Base-by-base conservation (phyloP, 2,113 vertebrate genomes). In the Pelvicachromis taeniatus region DNA sequence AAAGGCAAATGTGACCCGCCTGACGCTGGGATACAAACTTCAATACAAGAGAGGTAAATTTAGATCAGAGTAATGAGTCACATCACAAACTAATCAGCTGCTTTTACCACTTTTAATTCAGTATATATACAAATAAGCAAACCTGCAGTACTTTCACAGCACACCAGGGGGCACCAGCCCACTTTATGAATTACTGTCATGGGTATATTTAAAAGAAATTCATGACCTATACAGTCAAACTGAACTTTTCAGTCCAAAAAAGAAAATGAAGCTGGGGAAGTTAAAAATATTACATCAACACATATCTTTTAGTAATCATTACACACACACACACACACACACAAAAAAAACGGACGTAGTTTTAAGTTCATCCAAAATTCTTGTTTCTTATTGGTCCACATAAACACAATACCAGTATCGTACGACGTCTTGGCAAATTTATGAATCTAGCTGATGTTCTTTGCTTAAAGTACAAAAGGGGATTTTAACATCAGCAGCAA, bases 291-390 rank as follows among this genome's bases (percentile, higher is more conserved):
- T 38, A 63, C 0, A 6, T 33, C 59, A 0, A 21, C 9, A 3
- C 33, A 63, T 63, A 63, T 2, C 33, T 63, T 63, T 63, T 4
- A 63, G 29, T 61, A 61, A 61, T 61, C 58, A 61, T 61, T 59
- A 26, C n/a, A n/a, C n/a, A n/a, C n/a, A n/a, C n/a, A n/a, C n/a
- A n/a, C n/a, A n/a, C n/a, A n/a, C n/a, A n/a, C n/a, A n/a, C n/a
- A n/a, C n/a, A n/a, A n/a, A 59, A 33, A 61, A 21, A 40, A 21
- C 19, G 0, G 33, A 40, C n/a, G 40, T 40, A 40, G 0, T 21
- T 9, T 65, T 65, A 0, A 1, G 6, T n/a, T 65, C 35, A 65
- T 40, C n/a, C 7, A 14, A 65, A 65, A 65, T 40, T n/a, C 0
- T 65, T 40, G n/a, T 65, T 65, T 40, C 35, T 65, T 40, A 40